A percentile compares a stretch with the other conserved stretches of the same genome.
These are phyloP conservation scores for Crypturellus undulatus DNA, from an alignment of 2,113 vertebrate genomes.

Conservation along the genomic window DNA sequence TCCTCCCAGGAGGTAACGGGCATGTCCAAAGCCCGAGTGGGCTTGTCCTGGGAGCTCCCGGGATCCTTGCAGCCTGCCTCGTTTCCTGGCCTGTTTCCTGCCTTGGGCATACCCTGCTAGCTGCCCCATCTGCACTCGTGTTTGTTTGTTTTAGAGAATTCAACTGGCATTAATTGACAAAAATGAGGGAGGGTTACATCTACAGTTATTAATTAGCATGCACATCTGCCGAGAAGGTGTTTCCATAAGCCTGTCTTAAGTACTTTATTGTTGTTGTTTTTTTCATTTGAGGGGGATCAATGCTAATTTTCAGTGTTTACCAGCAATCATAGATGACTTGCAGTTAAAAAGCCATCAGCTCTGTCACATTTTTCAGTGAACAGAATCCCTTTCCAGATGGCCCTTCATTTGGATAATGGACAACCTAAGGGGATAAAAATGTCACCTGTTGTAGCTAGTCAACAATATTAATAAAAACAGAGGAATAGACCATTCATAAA, in stretches of 20 bases:
- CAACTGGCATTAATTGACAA: constrained; percentile 71
- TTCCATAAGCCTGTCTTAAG: constrained; percentile 71
- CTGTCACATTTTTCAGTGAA: constrained; percentile 83
- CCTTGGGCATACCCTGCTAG: constrained; percentile 18
- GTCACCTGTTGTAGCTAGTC: constrained; percentile 82
- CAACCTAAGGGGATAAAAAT: constrained; percentile 84
- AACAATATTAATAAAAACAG: constrained; percentile 80
- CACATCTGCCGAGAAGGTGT: constrained; percentile 73
- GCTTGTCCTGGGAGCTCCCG: not conserved
- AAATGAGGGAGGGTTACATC: constrained; percentile 69
- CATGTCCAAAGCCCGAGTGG: not conserved
- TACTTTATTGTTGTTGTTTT: constrained; percentile 77
- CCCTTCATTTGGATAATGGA: constrained; percentile 85
- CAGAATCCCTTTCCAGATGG: constrained; percentile 86
- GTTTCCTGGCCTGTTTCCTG: constrained; percentile 19
- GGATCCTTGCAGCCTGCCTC: not conserved
- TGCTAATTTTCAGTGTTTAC: constrained; percentile 81
- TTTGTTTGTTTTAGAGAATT: constrained; percentile 72
- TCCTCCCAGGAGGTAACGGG: not conserved
- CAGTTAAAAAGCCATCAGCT: constrained; percentile 86
- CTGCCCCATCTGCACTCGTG: constrained; percentile 47
- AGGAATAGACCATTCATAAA: constrained; percentile 68
- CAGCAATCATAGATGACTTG: constrained; percentile 84
- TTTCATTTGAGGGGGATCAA: constrained; percentile 79
- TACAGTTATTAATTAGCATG: constrained; percentile 70